These are phyloP conservation scores for Lysandra bellargus DNA, from an alignment of 2,888 invertebrate species.

Conservation along the genomic window DNA sequence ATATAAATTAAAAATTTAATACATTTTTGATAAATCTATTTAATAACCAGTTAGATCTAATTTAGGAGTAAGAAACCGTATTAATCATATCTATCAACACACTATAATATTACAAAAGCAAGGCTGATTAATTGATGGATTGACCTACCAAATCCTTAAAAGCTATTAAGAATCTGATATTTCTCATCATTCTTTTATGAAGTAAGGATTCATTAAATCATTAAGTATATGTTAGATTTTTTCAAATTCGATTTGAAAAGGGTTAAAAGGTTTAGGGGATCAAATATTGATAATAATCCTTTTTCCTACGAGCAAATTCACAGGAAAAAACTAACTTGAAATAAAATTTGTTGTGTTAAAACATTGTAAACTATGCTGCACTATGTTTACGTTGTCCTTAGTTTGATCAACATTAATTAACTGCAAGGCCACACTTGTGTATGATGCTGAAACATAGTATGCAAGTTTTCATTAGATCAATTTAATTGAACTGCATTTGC, in stretches of 20 bases:
- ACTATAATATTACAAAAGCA: no score
- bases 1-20: background rate
- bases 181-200: no score
- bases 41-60: background rate
- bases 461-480: background rate
- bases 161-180: no score
- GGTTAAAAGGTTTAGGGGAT: background rate
- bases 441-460: background rate
- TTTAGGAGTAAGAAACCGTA: no score
- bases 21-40: background rate
- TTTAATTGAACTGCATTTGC: background rate
- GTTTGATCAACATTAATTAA: constrained; percentile 19
- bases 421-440: background rate
- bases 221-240: no score
- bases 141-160: no score
- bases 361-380: background rate
- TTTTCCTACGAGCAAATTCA: background rate
- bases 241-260: background rate
- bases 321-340: background rate
- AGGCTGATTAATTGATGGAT: no score
- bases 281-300: background rate
- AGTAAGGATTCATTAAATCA: no score
- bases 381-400: background rate
- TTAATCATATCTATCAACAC: no score
- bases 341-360: background rate